These are phyloP conservation scores for Eudyptes chrysolophus DNA, from an alignment of 2,113 vertebrate genomes.

Conservation along the genomic window DNA sequence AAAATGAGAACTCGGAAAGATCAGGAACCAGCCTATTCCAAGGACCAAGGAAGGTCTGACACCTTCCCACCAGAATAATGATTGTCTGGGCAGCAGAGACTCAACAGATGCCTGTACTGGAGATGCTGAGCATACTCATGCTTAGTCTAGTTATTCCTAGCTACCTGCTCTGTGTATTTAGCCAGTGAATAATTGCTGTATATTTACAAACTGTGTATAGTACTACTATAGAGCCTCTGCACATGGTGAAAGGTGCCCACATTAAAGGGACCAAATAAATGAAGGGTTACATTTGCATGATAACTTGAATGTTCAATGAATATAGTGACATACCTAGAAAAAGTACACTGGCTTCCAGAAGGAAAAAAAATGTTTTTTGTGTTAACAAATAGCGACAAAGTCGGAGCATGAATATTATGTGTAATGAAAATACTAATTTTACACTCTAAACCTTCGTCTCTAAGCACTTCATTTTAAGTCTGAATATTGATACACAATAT, in stretches of 20 bases:
- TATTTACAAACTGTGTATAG: not conserved
- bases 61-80: not conserved
- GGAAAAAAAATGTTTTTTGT: not conserved
- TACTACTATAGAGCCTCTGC: not conserved
- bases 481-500: not conserved
- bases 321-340: not conserved
- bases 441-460: not conserved
- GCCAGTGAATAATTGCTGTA: not conserved
- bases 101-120: not conserved
- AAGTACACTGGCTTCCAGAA: rapidly evolving
- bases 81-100: not conserved
- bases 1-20: not conserved
- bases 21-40: not conserved
- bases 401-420: not conserved
- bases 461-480: not conserved
- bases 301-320: not conserved
- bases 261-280: not conserved
- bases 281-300: not conserved
- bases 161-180: not conserved
- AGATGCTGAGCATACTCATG: not conserved
- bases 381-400: not conserved
- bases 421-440: not conserved
- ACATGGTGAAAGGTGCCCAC: not conserved
- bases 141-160: not conserved
- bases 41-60: not conserved